Percentiles rank a stretch among this genome's conserved stretches.
These are phyloP conservation scores for Tryphoninae sp. DNA, from an alignment of 2,888 invertebrate genomes.

Conservation along the genomic window DNA sequence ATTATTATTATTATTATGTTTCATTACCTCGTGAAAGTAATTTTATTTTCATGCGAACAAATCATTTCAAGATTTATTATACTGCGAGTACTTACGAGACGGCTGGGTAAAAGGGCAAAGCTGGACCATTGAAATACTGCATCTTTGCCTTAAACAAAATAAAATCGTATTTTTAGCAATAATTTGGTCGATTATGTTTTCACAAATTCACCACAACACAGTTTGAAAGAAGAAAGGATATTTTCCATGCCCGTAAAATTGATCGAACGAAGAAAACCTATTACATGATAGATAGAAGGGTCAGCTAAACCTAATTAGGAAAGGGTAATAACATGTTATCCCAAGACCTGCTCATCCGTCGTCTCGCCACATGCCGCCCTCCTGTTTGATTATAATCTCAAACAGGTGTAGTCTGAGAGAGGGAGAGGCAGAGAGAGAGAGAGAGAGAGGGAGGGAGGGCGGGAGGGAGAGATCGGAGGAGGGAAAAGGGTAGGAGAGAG, in stretches of 20 bases:
- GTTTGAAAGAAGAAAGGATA: background rate
- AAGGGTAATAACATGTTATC: constrained; percentile 40
- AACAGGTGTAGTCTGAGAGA: constrained; percentile 53
- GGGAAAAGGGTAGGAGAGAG: background rate
- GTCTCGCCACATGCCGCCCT: constrained; percentile 13
- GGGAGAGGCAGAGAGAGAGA: background rate
- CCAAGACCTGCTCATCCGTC: constrained; percentile 6
- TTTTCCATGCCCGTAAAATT: background rate
- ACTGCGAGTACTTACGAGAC: too few species aligned
- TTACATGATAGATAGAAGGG: constrained; percentile 8
- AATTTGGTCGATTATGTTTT: too few species aligned
- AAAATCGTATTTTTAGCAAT: too few species aligned
- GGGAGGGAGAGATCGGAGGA: background rate
- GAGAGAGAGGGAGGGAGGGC: background rate
- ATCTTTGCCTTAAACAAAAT: too few species aligned
- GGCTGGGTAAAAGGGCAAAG: too few species aligned
- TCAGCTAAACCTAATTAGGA: constrained; percentile 31
- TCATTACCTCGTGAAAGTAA: too few species aligned
- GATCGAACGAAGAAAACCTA: constrained; percentile 19
- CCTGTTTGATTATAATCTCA: constrained; percentile 52
- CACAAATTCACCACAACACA: too few species aligned
- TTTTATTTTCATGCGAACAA: too few species aligned
- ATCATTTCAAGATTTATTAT: too few species aligned
- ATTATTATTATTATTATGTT: too few species aligned
- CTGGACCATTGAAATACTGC: too few species aligned